Base-by-base conservation (phyloP, 2,113 vertebrate species). In the Hippopotamus amphibius region DNA sequence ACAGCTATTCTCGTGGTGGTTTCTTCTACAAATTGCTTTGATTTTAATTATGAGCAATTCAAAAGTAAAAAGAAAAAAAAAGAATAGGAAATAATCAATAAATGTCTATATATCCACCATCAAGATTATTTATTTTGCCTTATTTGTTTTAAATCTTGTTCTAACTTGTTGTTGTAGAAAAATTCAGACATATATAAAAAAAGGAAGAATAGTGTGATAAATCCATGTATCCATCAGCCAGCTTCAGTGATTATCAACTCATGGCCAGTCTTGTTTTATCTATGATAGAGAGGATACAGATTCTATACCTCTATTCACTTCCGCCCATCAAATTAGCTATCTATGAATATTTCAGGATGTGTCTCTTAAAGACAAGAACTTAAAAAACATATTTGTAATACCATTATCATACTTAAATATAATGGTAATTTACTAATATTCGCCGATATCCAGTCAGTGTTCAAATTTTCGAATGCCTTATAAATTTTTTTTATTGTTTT, bases 111-210 rank as follows among this genome's bases (percentile, higher is more conserved):
- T 76, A 41, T 10, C 1, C n/a, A 79, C 30, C 41, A 87, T 24
- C 30, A 61, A 77, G 21, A 37, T 72, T 30, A 37, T 50, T 59
- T 65, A 87, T 41, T 63, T 93, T 86, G 53, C 15, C 7, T 79
- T 84, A 37, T 80, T 79, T 84, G 26, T 59, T 89, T 96, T 92
- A 63, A 88, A 41, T 55, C 33, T 68, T 72, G 12, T 66, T 84
- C 19, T 72, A 57, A 71, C n/a, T 85, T 63, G 72, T 82, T 82
- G 16, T 26, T 77, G 15, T 57, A 24, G 19, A 65, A 89, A 95
- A 43, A 65, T 85, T 41, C 55, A 93, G 55, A 12, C 4, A 43
- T 24, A 55, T 61, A 50, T 14, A 79, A 89, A 77, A 79, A 3
- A 57, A 57, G 53, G 28, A 68, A 83, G 53, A 92, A 48, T 21